These are phyloP conservation scores for Agonopterix arenella DNA, from an alignment of 2,888 invertebrate genomes.

Conservation along the genomic window DNA sequence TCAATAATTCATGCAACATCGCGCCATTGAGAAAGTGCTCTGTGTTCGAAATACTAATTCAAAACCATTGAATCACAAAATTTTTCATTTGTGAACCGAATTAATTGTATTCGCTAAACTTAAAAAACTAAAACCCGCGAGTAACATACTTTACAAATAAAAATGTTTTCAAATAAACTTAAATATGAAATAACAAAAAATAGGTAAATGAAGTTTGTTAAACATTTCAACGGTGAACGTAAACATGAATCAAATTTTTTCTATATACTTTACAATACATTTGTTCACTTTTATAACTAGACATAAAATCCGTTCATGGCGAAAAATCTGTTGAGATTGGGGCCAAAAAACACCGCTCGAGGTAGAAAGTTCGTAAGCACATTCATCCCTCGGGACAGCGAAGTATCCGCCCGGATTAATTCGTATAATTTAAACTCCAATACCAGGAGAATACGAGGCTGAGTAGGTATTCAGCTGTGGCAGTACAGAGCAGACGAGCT, in stretches of 20 bases:
- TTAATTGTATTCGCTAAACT: too few species aligned
- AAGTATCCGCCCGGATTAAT: conserved; percentile 54
- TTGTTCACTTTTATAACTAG: too few species aligned
- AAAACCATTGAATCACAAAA: conserved; percentile 43
- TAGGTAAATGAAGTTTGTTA: too few species aligned
- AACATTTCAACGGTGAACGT: too few species aligned
- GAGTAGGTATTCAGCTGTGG: conserved; percentile 39
- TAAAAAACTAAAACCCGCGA: too few species aligned
- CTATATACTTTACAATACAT: too few species aligned
- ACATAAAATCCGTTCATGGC: not conserved
- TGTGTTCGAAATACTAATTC: conserved; percentile 72
- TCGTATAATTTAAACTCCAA: conserved; percentile 64
- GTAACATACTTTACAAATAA: too few species aligned
- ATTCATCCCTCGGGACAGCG: conserved; percentile 40
- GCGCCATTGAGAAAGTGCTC: conserved; percentile 73
- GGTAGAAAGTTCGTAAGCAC: conserved; percentile 30
- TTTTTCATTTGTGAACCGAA: not conserved
- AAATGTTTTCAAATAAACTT: too few species aligned
- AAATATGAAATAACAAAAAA: too few species aligned
- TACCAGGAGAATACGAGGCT: conserved; percentile 58
- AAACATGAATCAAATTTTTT: too few species aligned
- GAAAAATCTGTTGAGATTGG: conserved; percentile 12
- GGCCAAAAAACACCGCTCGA: conserved; percentile 26
- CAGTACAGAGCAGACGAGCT: not conserved
- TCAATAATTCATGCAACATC: conserved; percentile 70